Conservation (phyloP, 2,888 invertebrate genomes). For the Diadegma fenestrale region DNA sequence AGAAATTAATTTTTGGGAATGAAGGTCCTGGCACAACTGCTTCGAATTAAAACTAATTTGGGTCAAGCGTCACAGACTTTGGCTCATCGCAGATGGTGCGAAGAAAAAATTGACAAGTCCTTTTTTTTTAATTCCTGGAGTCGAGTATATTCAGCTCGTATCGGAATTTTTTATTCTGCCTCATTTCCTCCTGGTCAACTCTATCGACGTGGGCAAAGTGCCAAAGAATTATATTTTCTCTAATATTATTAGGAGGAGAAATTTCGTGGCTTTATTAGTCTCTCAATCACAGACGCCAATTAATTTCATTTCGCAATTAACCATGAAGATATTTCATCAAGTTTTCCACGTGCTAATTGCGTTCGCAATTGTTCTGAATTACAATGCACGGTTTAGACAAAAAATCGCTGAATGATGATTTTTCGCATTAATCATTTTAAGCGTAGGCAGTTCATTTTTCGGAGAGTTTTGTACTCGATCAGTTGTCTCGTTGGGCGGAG, state of each 20-base stretch:
- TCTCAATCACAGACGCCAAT: conserved; percentile 47
- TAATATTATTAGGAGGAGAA: background rate
- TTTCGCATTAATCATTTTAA: conserved; percentile 4
- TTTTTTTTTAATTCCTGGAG: too few relatives aligned
- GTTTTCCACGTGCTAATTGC: conserved; percentile 13
- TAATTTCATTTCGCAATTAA: conserved; percentile 39
- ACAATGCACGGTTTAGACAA: background rate
- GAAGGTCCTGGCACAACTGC: too few relatives aligned
- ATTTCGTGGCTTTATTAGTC: conserved; percentile 37
- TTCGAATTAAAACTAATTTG: too few relatives aligned
- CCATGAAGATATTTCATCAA: conserved; percentile 19
- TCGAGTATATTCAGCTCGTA: too few relatives aligned
- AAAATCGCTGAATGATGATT: background rate
- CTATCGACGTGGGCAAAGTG: background rate
- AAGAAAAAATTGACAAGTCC: too few relatives aligned
- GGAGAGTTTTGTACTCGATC: conserved; percentile 27
- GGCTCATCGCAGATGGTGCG: too few relatives aligned
- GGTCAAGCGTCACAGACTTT: too few relatives aligned
- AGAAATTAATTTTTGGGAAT: too few relatives aligned
- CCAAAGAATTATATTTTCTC: background rate
- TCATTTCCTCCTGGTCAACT: background rate
- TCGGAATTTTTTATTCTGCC: background rate
- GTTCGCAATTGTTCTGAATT: background rate
- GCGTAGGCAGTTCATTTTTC: conserved; percentile 16
- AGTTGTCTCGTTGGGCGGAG: conserved; percentile 3